Percentiles rank a stretch among this genome's conserved stretches.
These are phyloP conservation scores for Cetoscarus ocellatus DNA, from an alignment of 2,797 vertebrate genomes.

Conservation along the genomic window DNA sequence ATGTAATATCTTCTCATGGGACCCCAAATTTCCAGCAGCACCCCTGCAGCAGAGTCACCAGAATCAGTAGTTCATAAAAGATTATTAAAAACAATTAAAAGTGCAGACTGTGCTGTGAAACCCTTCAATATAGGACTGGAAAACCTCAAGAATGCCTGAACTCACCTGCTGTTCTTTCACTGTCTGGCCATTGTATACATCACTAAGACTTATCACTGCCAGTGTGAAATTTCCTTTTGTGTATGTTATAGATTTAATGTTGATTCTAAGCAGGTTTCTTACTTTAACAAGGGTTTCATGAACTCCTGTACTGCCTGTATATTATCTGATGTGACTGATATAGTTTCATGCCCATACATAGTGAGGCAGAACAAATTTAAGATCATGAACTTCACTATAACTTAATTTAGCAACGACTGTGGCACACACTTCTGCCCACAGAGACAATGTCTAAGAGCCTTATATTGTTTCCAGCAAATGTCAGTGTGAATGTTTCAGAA, in stretches of 20 bases:
- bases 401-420: not conserved
- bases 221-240: not conserved
- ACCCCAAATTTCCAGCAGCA: too few relatives aligned
- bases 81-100: too few relatives aligned
- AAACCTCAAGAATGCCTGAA: too few relatives aligned
- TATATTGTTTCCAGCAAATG: constrained; percentile 41
- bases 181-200: too few relatives aligned
- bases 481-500: constrained; percentile 46
- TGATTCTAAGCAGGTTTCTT: constrained; percentile 5
- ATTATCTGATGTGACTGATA: not conserved
- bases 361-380: not conserved
- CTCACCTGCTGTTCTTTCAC: too few relatives aligned
- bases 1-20: too few relatives aligned
- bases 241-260: not conserved
- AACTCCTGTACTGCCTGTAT: not conserved
- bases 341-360: not conserved
- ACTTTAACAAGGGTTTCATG: not conserved
- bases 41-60: too few relatives aligned
- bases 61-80: too few relatives aligned
- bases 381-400: not conserved
- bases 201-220: too few relatives aligned
- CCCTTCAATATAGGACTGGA: too few relatives aligned
- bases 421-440: not conserved
- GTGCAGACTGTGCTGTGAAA: too few relatives aligned
- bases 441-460: not conserved